Percentiles rank a stretch among this genome's conserved stretches.
These are phyloP conservation scores for Cerastoderma edule DNA, from an alignment of 2,888 invertebrate species.

Conservation along the genomic window DNA sequence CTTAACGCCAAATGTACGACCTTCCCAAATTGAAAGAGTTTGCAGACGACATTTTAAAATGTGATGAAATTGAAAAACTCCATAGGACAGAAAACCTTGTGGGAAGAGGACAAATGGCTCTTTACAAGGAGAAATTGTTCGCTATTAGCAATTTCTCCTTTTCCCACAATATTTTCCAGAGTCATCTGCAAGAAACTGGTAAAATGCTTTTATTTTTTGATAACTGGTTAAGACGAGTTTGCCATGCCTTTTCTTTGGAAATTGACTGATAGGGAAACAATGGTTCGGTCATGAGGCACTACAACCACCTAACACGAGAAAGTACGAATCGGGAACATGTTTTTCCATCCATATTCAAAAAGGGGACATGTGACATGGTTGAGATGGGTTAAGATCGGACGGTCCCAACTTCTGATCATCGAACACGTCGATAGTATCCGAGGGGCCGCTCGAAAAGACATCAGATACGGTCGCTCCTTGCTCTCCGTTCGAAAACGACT, in stretches of 20 bases:
- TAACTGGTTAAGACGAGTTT: not conserved
- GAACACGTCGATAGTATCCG: too few relatives aligned
- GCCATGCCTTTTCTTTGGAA: not conserved
- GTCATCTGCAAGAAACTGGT: too few relatives aligned
- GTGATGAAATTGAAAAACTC: too few relatives aligned
- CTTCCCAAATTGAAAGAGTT: not conserved
- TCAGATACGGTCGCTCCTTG: not conserved
- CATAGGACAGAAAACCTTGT: slow-evolving; percentile 1
- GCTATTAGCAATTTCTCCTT: slow-evolving; percentile 5
- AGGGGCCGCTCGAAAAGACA: not conserved
- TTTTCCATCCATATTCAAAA: not conserved
- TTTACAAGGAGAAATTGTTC: slow-evolving; percentile 5
- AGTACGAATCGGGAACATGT: not conserved
- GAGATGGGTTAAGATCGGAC: too few relatives aligned
- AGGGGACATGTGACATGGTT: too few relatives aligned
- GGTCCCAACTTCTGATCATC: not conserved
- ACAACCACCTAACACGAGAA: too few relatives aligned
- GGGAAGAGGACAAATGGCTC: not conserved
- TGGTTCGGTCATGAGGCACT: not conserved
- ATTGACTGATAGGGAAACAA: not conserved
- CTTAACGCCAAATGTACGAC: not conserved
- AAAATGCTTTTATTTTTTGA: not conserved
- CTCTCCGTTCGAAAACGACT: not conserved
- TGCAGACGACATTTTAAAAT: not conserved
- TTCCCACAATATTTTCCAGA: not conserved